phyloP scores from a whole-genome alignment of 2,888 invertebrate genomes.

The Autographa gamma region DNA sequence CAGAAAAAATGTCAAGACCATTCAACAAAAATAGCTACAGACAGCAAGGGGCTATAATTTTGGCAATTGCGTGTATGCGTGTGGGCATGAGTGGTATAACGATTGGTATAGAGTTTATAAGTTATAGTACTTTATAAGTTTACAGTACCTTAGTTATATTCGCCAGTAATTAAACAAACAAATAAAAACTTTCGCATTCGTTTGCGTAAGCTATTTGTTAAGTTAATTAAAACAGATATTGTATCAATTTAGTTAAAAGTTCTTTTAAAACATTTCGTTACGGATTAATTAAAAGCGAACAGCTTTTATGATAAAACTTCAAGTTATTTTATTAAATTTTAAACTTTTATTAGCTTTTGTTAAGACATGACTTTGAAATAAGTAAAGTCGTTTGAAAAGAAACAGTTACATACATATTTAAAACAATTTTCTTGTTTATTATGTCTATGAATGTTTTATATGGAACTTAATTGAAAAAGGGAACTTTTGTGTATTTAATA shows the following conservation, averaged over 20 bases:
- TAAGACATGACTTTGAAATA: not conserved
- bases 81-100: too few species aligned
- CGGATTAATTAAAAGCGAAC: not conserved
- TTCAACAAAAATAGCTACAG: too few species aligned
- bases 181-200: not conserved
- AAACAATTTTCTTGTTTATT: not conserved
- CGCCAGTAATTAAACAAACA: not conserved
- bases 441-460: not conserved
- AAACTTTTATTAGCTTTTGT: constrained; percentile 1
- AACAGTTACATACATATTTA: not conserved
- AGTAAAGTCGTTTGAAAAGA: not conserved
- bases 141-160: not conserved
- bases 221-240: constrained; percentile 4
- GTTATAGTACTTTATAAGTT: not conserved
- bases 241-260: constrained; percentile 2
- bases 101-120: too few species aligned
- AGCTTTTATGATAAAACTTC: not conserved
- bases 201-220: not conserved
- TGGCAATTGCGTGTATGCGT: too few species aligned
- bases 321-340: constrained; percentile 4
- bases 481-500: too few species aligned
- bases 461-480: too few species aligned
- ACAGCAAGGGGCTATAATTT: too few species aligned
- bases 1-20: too few species aligned
- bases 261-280: constrained; percentile 1